Conservation (phyloP, 1,140 invertebrate genomes). For the Phocides pigmalion region DNA sequence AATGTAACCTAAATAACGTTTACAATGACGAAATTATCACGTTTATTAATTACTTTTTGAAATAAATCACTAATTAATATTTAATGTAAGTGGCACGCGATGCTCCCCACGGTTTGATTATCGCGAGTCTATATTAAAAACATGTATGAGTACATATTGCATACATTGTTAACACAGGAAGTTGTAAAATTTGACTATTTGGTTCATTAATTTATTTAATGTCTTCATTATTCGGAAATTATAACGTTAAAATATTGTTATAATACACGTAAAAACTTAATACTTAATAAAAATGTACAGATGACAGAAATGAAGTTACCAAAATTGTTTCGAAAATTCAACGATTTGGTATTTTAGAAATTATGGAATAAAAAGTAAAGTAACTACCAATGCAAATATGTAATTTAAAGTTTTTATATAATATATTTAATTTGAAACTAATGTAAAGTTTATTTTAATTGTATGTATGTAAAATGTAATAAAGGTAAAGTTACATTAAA, state of each 20-base stretch:
- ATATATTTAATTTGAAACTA: too few relatives aligned
- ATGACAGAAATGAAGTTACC: too few relatives aligned
- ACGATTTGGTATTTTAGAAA: too few relatives aligned
- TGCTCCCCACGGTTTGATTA: slow-evolving; percentile 3
- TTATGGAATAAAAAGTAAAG: too few relatives aligned
- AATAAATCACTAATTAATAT: neutral
- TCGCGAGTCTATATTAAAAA: neutral
- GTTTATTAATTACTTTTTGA: neutral
- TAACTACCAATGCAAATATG: too few relatives aligned
- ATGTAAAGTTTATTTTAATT: too few relatives aligned
- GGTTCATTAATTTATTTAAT: slow-evolving; percentile 3
- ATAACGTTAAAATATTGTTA: neutral
- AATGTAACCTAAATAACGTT: neutral
- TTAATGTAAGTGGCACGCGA: neutral
- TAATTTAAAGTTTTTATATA: too few relatives aligned
- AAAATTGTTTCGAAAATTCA: too few relatives aligned
- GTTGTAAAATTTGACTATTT: slow-evolving; percentile 14
- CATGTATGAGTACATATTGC: neutral
- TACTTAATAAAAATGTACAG: too few relatives aligned
- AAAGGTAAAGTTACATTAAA: too few relatives aligned
- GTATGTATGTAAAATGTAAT: too few relatives aligned
- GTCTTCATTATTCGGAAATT: neutral
- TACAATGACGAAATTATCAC: slow-evolving; percentile 2
- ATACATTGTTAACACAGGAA: neutral
- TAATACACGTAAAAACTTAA: too few relatives aligned